Evolutionary conservation across 2,888 invertebrate genomes (phyloP).

Genomic region (Stegana nigrithorax): DNA sequence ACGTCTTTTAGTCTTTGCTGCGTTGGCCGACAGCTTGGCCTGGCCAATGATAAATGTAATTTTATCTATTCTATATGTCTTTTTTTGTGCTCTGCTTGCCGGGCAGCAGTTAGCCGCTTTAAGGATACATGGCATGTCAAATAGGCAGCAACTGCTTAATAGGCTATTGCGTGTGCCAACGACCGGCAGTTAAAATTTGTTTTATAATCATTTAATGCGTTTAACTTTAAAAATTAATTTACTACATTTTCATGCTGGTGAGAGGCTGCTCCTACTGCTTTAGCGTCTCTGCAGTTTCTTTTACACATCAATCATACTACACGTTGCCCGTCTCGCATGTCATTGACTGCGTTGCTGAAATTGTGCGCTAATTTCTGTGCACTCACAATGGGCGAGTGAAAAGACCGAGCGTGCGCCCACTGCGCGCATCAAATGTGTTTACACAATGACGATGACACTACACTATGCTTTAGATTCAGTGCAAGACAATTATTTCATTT

Average conservation of each 20-base stretch:
- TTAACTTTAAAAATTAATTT: neutral
- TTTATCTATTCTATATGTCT: neutral
- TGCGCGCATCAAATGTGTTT: too few species aligned
- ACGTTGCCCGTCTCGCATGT: conserved; percentile 35
- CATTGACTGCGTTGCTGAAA: neutral
- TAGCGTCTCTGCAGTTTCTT: too few species aligned
- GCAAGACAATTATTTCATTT: conserved; percentile 7
- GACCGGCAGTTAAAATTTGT: neutral
- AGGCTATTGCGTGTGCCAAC: neutral
- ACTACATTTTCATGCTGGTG: neutral
- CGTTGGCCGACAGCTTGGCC: neutral
- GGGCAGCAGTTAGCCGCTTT: neutral
- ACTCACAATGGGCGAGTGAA: too few species aligned
- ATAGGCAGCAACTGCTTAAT: neutral
- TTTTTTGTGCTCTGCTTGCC: neutral
- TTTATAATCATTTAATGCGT: neutral
- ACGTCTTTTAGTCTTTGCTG: neutral
- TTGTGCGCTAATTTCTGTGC: conserved; percentile 49
- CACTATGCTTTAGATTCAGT: conserved; percentile 19
- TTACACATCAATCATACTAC: conserved; percentile 58
- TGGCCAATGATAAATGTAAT: neutral
- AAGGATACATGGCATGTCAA: neutral
- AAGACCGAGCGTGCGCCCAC: too few species aligned
- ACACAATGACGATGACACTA: neutral
- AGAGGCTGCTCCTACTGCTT: neutral